A percentile compares a stretch with the other conserved stretches of the same genome.
These are phyloP conservation scores for Onchidella celtica DNA, from an alignment of 2,888 invertebrate genomes.

Conservation along the genomic window DNA sequence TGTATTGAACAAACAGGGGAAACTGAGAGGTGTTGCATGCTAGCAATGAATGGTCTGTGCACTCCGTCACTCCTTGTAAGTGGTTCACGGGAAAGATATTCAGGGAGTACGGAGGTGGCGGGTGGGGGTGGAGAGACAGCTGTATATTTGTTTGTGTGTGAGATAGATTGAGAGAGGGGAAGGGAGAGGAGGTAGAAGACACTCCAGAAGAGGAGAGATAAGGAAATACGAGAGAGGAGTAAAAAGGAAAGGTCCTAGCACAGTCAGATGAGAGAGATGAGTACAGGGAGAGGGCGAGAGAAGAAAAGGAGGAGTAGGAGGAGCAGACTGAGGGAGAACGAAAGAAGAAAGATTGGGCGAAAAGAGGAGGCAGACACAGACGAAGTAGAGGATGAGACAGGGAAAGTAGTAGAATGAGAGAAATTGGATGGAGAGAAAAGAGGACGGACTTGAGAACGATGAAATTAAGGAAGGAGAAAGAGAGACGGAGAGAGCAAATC, in stretches of 20 bases:
- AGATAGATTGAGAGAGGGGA: neutral
- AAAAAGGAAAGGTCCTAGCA: too few species aligned
- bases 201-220: too few species aligned
- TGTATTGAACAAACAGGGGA: too few species aligned
- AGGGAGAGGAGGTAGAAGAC: slow-evolving; percentile 6
- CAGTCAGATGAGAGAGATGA: too few species aligned
- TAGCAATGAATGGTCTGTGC: too few species aligned
- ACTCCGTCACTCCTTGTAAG: too few species aligned
- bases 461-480: neutral
- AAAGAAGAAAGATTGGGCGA: neutral
- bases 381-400: slow-evolving; percentile 1
- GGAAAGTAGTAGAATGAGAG: slow-evolving; percentile 25
- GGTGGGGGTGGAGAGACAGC: too few species aligned
- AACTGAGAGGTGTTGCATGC: too few species aligned
- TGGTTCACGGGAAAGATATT: too few species aligned
- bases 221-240: too few species aligned
- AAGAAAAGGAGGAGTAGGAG: slow-evolving; percentile 4
- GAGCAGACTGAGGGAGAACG: neutral
- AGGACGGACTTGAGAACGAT: slow-evolving; percentile 6
- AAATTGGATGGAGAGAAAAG: slow-evolving; percentile 20
- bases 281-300: neutral
- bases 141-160: neutral
- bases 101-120: too few species aligned
- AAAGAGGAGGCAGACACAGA: neutral
- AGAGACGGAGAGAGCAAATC: neutral